A percentile compares a stretch with the other conserved stretches of the same genome.
These are phyloP conservation scores for Botia kubotai DNA, from an alignment of 2,797 vertebrate species.

Conservation along the genomic window DNA sequence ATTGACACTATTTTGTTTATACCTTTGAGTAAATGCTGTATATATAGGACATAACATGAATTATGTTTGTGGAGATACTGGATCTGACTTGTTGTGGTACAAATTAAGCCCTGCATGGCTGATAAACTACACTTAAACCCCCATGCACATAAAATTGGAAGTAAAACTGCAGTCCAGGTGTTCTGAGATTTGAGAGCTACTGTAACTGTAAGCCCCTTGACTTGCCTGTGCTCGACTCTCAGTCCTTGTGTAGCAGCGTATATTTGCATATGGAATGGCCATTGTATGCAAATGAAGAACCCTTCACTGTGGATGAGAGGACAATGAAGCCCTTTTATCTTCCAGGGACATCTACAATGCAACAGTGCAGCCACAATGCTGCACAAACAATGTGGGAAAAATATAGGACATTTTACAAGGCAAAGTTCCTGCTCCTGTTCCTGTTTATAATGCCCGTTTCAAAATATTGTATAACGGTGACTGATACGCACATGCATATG, in stretches of 20 bases:
- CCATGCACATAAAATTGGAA: not conserved
- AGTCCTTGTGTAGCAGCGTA: constrained; percentile 21
- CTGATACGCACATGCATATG: no score
- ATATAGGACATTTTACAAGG: not conserved
- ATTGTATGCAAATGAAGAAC: constrained; percentile 64
- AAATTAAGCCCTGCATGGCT: not conserved
- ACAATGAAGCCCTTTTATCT: constrained; percentile 49
- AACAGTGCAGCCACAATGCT: constrained; percentile 16
- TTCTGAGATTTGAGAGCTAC: constrained; percentile 27
- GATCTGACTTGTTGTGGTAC: not conserved
- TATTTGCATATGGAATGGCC: constrained; percentile 64
- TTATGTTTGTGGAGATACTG: not conserved
- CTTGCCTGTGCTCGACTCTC: constrained; percentile 32
- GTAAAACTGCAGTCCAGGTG: constrained; percentile 36
- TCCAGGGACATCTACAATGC: constrained; percentile 65
- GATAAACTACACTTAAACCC: not conserved
- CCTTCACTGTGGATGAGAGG: constrained; percentile 49
- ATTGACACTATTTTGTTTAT: no score
- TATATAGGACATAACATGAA: not conserved
- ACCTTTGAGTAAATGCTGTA: no score
- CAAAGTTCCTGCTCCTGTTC: not conserved
- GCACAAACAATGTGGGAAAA: constrained; percentile 19
- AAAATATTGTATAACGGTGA: not conserved
- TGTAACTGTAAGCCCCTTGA: constrained; percentile 9
- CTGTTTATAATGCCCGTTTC: not conserved